These are phyloP conservation scores for Drosophila paramelanica DNA, from an alignment of 2,888 invertebrate species.

Conservation along the genomic window DNA sequence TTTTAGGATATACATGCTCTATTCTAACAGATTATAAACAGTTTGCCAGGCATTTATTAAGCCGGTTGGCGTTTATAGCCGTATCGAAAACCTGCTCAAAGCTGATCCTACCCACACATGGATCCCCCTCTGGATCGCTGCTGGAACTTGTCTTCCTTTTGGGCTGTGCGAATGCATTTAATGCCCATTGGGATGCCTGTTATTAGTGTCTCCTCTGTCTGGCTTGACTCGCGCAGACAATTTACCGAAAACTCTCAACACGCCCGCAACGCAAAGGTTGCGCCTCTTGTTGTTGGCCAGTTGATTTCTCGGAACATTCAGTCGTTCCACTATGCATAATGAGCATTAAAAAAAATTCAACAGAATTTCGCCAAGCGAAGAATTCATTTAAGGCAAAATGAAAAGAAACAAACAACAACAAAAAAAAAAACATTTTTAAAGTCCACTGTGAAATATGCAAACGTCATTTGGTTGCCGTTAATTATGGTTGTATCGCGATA, in stretches of 20 bases:
- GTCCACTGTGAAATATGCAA: constrained; percentile 54
- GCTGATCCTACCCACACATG: no score
- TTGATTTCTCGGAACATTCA: constrained; percentile 60
- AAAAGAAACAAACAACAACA: neutral
- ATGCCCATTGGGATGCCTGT: constrained; percentile 27
- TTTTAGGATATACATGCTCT: neutral
- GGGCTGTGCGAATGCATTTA: constrained; percentile 30
- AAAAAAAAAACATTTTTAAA: constrained; percentile 3
- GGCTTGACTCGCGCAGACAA: neutral
- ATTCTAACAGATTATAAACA: constrained; percentile 7
- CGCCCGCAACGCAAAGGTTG: constrained; percentile 18
- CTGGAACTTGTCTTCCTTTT: neutral
- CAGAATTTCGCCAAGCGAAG: constrained; percentile 53
- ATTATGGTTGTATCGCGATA: constrained; percentile 36
- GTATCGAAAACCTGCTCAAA: neutral
- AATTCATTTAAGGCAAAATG: constrained; percentile 37
- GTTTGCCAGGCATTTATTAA: constrained; percentile 12
- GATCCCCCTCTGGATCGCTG: neutral
- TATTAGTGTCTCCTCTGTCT: constrained; percentile 39
- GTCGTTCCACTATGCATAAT: constrained; percentile 64
- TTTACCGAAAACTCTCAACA: constrained; percentile 15
- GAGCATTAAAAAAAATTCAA: constrained; percentile 60
- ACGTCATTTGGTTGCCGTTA: constrained; percentile 62
- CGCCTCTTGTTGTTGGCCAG: constrained; percentile 26
- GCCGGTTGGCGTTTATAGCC: constrained; percentile 3